Evolutionary conservation across 2,113 vertebrate genomes (phyloP), one percentile per base, ranked within the genome.

Genomic region (Psophia crepitans): DNA sequence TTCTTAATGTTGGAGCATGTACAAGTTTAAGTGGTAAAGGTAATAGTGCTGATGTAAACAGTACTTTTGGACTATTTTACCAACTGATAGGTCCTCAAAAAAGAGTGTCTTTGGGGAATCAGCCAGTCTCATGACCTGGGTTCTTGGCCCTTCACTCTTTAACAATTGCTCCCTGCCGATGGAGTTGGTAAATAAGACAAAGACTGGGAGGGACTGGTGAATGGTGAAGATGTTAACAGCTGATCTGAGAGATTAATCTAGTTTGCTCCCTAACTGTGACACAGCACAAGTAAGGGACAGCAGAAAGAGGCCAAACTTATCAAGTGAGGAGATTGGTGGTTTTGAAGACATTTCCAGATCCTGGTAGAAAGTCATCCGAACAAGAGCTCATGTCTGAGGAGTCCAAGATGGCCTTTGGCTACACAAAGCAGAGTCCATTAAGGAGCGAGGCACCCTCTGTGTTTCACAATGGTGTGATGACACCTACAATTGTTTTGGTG

Each of bases 161-260:
- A 66, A 26, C 28, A 64, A 35, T 33, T 15, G 3, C 44, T 79
- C 61, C 43, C 53, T 64, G 73, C 14, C 71, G 84, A 60, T 57
- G 41, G 28, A 78, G 8, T 27, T 78, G 79, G 30, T 46, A 95
- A 63, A 46, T 32, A 61, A 81, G 56, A 60, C 11, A 54, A 64
- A 73, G 12, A 11, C 18, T 43, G 13, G 32, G 64, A 69, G 44
- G 27, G 23, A 23, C 9, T 39, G 27, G 48, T 43, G 73, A 89
- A 66, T 13, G 51, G 69, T 6, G 3, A 68, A 90, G 64, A 64
- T 13, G 20, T 21, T 21, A 69, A 35, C 23, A 60, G 44, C 27
- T 60, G 33, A 60, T 21, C 16, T 32, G 23, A 15, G 49, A 75
- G 66, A 14, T 1, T 0, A 78, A 41, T 33, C 26, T 0, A 0